Evolutionary conservation across 1,140 invertebrate genomes (phyloP), one percentile per base, ranked within the genome.

Genomic region (Drosophila rhopaloa): DNA sequence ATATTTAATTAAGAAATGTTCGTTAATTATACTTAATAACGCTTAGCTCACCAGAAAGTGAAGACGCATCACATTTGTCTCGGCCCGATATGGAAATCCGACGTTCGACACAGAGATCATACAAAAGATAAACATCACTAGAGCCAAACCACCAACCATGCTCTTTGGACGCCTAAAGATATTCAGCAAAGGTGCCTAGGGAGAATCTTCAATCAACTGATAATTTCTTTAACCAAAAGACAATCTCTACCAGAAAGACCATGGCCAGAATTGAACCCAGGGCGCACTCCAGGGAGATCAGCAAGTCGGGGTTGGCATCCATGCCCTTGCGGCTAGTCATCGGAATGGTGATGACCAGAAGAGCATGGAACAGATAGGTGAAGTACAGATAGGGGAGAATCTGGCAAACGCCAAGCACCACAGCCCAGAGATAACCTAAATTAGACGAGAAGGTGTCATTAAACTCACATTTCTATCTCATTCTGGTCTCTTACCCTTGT

Each of bases 21-120:
- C 3, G 13, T 24, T 24, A 24, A 24, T 24, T 24, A 24, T 24
- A 2, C 24, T 4, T 24, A 24, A 24, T 4, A 24, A 24, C 24
- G 3, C 24, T 4, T 24, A 24, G 4, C 92, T 93, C 93, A 96
- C 95, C 76, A 94, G 89, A 60, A 96, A 93, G 93, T 96, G 95
- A 65, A 95, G 94, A 59, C 95, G 92, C 92, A 96, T 94, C 10
- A 95, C 95, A 38, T 95, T 94, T n/a, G 95, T 94, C 41, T 95
- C 94, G 4, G 94, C 94, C 58, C 94, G 95, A 82, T 96, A 97
- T 1, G 96, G 96, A 91, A 97, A 97, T 43, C 96, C 96, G 44
- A 96, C 85, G 2, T 95, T 94, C 6, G 95, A 95, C 10, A 95
- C 92, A 58, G 83, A 82, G 16, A 95, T 93, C 67, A 95, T 66